Percentiles rank a stretch among this genome's conserved stretches.
These are phyloP conservation scores for Premnoplex brunnescens DNA, from an alignment of 2,797 vertebrate species.

Conservation along the genomic window DNA sequence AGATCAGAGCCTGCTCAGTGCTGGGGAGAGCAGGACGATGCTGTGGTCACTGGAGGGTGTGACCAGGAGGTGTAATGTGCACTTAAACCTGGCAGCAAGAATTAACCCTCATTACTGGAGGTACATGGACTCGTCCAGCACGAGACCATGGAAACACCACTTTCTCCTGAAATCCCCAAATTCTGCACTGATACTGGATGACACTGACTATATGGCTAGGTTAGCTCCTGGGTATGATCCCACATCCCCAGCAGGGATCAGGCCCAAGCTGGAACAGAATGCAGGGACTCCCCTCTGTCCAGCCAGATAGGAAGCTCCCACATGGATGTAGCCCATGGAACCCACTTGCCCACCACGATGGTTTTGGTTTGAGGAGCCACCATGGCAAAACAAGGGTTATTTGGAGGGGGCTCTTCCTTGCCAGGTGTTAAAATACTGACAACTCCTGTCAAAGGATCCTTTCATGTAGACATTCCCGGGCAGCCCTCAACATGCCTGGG, in stretches of 20 bases:
- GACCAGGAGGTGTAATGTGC: accelerated
- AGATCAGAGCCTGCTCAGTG: neutral
- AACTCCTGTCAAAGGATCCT: constrained; percentile 67
- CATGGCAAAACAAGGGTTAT: constrained; percentile 41
- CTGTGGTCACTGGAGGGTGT: neutral
- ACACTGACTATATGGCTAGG: neutral
- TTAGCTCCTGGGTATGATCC: neutral
- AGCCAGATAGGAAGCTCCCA: neutral
- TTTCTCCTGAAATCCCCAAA: neutral
- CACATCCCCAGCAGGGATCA: neutral
- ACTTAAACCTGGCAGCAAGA: neutral
- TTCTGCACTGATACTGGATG: accelerated
- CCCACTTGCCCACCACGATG: accelerated
- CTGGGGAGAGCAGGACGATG: neutral
- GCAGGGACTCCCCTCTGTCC: neutral
- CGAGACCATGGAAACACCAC: neutral
- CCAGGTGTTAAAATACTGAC: constrained; percentile 72
- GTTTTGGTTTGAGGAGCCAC: neutral
- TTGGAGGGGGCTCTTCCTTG: constrained; percentile 29
- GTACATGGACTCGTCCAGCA: accelerated
- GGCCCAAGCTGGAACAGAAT: accelerated
- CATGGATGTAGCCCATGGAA: accelerated
- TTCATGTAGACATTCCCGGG: constrained; percentile 73
- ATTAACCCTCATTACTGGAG: neutral
- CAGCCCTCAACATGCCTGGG: constrained; percentile 63